Evolutionary conservation across 2,888 invertebrate genomes (phyloP).

Genomic region (Sialis fuliginosa): DNA sequence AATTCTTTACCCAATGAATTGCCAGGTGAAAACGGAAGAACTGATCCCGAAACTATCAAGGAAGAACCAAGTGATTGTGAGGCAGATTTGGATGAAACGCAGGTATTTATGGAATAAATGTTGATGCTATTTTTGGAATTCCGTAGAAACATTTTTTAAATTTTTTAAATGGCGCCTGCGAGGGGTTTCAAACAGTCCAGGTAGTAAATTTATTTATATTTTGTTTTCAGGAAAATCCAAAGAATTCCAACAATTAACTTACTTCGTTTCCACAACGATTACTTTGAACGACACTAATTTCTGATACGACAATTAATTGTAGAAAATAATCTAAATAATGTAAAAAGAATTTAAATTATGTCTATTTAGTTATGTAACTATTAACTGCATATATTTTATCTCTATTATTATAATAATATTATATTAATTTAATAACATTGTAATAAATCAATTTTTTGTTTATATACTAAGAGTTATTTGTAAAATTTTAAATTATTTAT

Average conservation of each 20-base stretch:
- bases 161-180: not conserved
- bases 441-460: not conserved
- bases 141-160: not conserved
- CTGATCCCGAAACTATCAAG: not conserved
- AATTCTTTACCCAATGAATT: not conserved
- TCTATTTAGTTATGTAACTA: not conserved
- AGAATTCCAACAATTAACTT: not conserved
- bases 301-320: not conserved
- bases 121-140: not conserved
- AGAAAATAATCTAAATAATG: not conserved
- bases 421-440: not conserved
- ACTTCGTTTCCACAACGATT: not conserved
- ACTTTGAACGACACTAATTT: not conserved
- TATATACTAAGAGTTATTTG: too few relatives aligned
- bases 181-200: too few relatives aligned
- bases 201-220: not conserved
- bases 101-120: not conserved
- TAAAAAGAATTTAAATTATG: not conserved
- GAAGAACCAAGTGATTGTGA: conserved; percentile 1
- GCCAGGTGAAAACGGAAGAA: not conserved
- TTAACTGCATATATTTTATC: not conserved
- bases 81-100: not conserved
- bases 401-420: not conserved
- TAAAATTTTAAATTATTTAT: too few relatives aligned
- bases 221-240: not conserved